phyloP scores from a whole-genome alignment of 2,888 invertebrate species.

The Apotomis turbidana region DNA sequence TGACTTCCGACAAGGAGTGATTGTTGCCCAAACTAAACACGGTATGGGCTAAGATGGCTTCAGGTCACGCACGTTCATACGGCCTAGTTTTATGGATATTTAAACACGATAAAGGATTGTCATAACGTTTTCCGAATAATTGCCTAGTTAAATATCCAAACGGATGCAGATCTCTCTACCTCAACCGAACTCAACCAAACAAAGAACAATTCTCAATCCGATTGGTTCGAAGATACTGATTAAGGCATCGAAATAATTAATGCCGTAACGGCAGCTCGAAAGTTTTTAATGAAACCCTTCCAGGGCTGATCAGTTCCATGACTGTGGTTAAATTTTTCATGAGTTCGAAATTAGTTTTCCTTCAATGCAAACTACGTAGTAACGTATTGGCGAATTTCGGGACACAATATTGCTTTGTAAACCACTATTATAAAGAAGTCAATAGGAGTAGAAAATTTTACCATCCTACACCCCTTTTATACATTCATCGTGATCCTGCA shows the following conservation, averaged over 20 bases:
- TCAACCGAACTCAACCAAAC: neutral
- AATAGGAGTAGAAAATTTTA: slow-evolving; percentile 65
- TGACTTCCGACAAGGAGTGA: slow-evolving; percentile 39
- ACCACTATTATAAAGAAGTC: slow-evolving; percentile 62
- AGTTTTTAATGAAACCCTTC: slow-evolving; percentile 61
- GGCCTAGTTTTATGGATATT: slow-evolving; percentile 6
- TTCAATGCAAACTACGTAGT: slow-evolving; percentile 46
- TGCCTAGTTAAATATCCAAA: too few relatives aligned
- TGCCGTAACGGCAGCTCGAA: slow-evolving; percentile 52
- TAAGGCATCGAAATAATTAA: slow-evolving; percentile 58
- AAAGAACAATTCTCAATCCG: slow-evolving; percentile 33
- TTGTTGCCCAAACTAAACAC: slow-evolving; percentile 39
- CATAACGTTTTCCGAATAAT: neutral
- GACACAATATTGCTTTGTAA: slow-evolving; percentile 65
- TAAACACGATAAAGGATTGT: neutral
- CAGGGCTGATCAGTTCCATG: slow-evolving; percentile 52
- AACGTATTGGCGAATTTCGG: slow-evolving; percentile 56
- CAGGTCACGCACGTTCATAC: slow-evolving; percentile 29
- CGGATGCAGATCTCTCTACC: neutral
- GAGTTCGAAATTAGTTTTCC: slow-evolving; percentile 54
- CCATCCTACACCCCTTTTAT: slow-evolving; percentile 65
- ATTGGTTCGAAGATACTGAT: slow-evolving; percentile 48
- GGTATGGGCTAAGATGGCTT: slow-evolving; percentile 23
- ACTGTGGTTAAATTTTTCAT: slow-evolving; percentile 65
- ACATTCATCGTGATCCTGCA: slow-evolving; percentile 66